These are phyloP conservation scores for Meleagris gallopavo DNA, from an alignment of 2,113 vertebrate genomes.

Conservation along the genomic window DNA sequence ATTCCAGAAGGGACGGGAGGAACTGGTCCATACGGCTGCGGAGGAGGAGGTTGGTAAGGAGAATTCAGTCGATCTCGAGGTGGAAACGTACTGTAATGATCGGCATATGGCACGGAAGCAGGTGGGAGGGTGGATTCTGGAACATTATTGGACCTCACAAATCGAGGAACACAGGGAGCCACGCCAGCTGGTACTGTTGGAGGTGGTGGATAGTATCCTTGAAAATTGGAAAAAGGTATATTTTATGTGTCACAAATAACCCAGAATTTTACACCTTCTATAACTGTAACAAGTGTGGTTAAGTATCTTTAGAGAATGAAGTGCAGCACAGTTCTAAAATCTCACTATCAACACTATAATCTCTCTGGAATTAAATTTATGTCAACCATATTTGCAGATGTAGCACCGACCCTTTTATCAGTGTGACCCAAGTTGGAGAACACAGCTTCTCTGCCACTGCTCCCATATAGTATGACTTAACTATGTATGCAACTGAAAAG, in stretches of 20 bases:
- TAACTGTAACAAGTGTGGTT: background rate
- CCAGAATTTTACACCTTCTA: conserved; percentile 29
- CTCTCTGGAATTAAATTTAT: background rate
- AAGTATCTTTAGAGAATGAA: conserved; percentile 1
- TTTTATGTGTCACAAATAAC: conserved; percentile 63
- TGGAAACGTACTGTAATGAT: conserved; percentile 83
- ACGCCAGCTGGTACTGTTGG: conserved; percentile 86
- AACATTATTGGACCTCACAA: conserved; percentile 89
- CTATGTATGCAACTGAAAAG: background rate
- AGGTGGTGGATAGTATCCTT: conserved; percentile 90
- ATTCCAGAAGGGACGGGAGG: conserved; percentile 87
- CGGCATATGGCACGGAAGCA: conserved; percentile 86
- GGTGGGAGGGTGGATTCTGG: conserved; percentile 89
- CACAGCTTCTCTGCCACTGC: background rate
- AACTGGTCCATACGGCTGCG: conserved; percentile 87
- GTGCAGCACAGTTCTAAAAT: background rate
- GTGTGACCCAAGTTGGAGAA: background rate
- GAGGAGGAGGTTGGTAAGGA: conserved; percentile 85
- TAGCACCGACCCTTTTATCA: background rate
- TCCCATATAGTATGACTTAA: background rate
- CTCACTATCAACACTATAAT: background rate
- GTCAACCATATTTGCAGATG: background rate
- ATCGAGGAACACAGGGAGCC: conserved; percentile 89
- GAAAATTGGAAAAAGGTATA: conserved; percentile 70
- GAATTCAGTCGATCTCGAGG: conserved; percentile 87